Conservation (phyloP, 1,140 invertebrate species). For the Drosophila littoralis region DNA sequence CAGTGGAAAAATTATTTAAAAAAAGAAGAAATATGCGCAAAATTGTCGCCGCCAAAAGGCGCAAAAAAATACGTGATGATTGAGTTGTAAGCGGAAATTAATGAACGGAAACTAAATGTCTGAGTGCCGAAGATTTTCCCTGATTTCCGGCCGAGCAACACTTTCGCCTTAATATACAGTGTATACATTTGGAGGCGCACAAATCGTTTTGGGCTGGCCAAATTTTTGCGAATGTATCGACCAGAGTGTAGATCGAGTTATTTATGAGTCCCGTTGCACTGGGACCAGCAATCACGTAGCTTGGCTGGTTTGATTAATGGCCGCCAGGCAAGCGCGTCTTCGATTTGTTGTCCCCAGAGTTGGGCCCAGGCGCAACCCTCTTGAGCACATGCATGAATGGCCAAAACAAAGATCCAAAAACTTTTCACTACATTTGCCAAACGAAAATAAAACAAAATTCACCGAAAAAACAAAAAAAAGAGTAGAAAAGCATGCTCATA, state of each 20-base stretch:
- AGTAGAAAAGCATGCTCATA: conserved; percentile 15
- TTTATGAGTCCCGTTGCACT: conserved; percentile 54
- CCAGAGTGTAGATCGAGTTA: conserved; percentile 38
- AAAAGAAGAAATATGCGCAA: conserved; percentile 53
- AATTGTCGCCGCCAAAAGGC: conserved; percentile 45
- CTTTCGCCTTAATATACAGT: conserved; percentile 20
- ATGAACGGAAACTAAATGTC: conserved; percentile 78
- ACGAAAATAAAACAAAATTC: conserved; percentile 21
- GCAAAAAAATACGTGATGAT: conserved; percentile 50
- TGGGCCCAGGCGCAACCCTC: neutral
- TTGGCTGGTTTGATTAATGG: conserved; percentile 68
- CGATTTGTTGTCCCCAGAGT: conserved; percentile 25
- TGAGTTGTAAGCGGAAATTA: conserved; percentile 79
- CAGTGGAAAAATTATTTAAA: conserved; percentile 34
- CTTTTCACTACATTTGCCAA: conserved; percentile 61
- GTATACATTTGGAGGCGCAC: conserved; percentile 53
- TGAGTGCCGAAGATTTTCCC: conserved; percentile 28
- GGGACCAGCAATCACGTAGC: conserved; percentile 68
- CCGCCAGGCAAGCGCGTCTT: conserved; percentile 58
- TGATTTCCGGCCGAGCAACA: conserved; percentile 30
- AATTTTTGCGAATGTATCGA: conserved; percentile 21
- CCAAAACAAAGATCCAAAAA: conserved; percentile 49
- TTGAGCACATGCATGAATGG: conserved; percentile 30
- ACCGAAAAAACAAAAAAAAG: conserved; percentile 16
- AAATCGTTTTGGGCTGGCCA: conserved; percentile 48